Evolutionary conservation across 2,797 vertebrate species (phyloP).

Genomic region (Lutjanus argentimaculatus): DNA sequence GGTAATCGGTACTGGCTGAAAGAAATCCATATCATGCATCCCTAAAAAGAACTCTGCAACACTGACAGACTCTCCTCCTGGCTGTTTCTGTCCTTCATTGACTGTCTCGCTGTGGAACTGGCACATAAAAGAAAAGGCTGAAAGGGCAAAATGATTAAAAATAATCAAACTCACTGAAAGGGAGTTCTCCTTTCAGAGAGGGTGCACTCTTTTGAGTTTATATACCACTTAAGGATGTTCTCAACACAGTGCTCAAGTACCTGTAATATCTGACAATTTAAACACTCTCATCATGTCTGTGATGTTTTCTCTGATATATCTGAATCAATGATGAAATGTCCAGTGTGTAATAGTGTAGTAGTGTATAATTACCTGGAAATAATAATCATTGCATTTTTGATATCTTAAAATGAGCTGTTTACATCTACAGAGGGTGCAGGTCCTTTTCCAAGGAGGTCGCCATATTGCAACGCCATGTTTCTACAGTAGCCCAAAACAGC

Average conservation of each 20-base stretch:
- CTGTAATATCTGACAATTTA: not conserved
- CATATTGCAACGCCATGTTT: too few relatives aligned
- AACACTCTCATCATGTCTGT: not conserved
- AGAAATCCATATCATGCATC: too few relatives aligned
- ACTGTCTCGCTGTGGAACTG: not conserved
- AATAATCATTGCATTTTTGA: too few relatives aligned
- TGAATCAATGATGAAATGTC: not conserved
- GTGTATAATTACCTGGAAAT: too few relatives aligned
- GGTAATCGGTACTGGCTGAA: too few relatives aligned
- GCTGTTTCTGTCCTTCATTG: not conserved
- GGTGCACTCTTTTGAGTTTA: not conserved
- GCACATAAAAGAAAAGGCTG: not conserved
- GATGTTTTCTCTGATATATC: not conserved
- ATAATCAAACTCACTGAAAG: not conserved
- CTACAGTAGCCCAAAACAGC: too few relatives aligned
- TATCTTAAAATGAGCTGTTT: too few relatives aligned
- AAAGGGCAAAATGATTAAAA: not conserved
- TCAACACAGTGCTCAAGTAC: not conserved
- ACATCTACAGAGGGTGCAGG: too few relatives aligned
- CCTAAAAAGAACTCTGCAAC: not conserved
- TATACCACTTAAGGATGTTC: not conserved
- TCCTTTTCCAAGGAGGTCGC: too few relatives aligned
- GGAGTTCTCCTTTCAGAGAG: not conserved
- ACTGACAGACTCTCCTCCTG: not conserved
- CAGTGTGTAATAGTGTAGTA: too few relatives aligned